A percentile compares a stretch with the other conserved stretches of the same genome.
Evolutionary conservation across 2,113 vertebrate species (phyloP).

Genomic region (Benitochromis conjunctus): DNA sequence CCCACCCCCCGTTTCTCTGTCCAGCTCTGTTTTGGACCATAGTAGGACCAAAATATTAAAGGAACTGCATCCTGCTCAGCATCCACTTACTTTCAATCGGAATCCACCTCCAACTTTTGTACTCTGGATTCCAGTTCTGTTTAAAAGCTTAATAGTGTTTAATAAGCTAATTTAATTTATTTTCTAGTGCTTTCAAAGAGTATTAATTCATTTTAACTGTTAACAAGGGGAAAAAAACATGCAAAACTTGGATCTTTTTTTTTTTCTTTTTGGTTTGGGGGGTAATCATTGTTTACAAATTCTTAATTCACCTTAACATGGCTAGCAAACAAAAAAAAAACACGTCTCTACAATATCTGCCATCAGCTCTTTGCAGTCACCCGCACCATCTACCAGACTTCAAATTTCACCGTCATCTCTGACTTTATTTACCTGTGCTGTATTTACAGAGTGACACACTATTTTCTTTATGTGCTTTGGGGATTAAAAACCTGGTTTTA

Average conservation of each 20-base stretch:
- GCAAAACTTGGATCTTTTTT: background rate
- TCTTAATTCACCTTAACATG: background rate
- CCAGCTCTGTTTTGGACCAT: constrained; percentile 32
- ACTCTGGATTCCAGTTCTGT: constrained; percentile 40
- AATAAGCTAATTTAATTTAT: constrained; percentile 45
- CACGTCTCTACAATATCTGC: background rate
- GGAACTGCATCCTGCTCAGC: constrained; percentile 27
- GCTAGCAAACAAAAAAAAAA: background rate
- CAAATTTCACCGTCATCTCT: background rate
- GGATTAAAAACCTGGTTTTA: constrained; percentile 26
- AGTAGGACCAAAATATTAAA: constrained; percentile 34
- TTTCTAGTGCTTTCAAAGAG: constrained; percentile 39
- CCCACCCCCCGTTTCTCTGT: constrained; percentile 12
- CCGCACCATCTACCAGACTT: background rate
- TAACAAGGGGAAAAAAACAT: background rate
- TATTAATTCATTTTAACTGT: constrained; percentile 28
- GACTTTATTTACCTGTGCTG: constrained; percentile 17
- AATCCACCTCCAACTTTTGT: constrained; percentile 56
- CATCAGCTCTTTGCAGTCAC: constrained; percentile 11
- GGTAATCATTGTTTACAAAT: constrained; percentile 29
- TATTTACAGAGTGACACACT: constrained; percentile 18
- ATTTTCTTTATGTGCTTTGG: constrained; percentile 36
- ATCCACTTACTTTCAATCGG: constrained; percentile 26
- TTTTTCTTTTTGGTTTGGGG: background rate
- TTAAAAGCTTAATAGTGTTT: constrained; percentile 58